Base-by-base conservation (phyloP, 2,797 vertebrate species). In the Lindbergichthys nudifrons region DNA sequence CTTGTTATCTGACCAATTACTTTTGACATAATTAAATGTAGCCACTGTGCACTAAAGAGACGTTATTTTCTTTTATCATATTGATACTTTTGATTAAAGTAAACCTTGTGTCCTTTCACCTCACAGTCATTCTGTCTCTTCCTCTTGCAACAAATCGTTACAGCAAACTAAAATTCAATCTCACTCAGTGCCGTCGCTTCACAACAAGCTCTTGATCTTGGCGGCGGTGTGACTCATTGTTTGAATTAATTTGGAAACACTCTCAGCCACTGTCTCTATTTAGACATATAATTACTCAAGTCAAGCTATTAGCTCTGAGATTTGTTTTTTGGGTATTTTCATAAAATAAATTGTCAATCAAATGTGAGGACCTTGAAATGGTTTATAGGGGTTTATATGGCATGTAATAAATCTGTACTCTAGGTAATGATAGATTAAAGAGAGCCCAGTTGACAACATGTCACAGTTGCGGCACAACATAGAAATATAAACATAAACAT, bases 211-310 rank as follows among this genome's bases (percentile, higher is more conserved):
- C 76, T 83, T 65, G 6, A 78, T 88, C 67, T 82, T 11, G 19
- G 57, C 68, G 65, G 68, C 80, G 68, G 70, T 0, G 54, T 13
- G 76, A 61, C 36, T 67, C 67, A 58, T 81, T 60, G 26, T 83
- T 74, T 64, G 68, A 88, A 84, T 87, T 85, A 51, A 82, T 87
- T 76, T 70, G 59, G 58, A 80, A 69, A 46, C 54, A 50, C 77
- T 80, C 62, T 70, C 65, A 65, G 56, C 63, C 26, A 30, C 56
- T 67, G 70, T 46, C 62, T 84, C 67, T 69, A 48, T 85, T 87
- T 64, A 83, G 72, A 82, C 74, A 83, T 77, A 78, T 62, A 84
- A 77, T 80, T 82, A 75, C 64, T 84, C 45, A 78, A 81, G 73
- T 80, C 65, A 84, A 70, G 58, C 74, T 82, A 83, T 88, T 79